These are phyloP conservation scores for Mixornis gularis DNA, from an alignment of 2,113 vertebrate genomes.

Conservation along the genomic window DNA sequence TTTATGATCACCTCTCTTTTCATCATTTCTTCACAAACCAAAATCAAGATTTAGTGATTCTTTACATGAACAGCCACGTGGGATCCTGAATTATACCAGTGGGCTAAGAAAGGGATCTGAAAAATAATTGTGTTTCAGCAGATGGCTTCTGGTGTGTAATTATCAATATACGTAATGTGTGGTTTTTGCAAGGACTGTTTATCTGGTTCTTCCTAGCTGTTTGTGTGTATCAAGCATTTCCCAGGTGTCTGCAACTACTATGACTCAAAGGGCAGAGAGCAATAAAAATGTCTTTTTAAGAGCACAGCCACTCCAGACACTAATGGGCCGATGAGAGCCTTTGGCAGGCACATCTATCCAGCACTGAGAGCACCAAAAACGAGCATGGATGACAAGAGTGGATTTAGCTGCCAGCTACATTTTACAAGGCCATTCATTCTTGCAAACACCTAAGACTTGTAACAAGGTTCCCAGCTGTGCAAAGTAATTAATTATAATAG, in stretches of 20 bases:
- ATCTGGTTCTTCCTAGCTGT: not conserved
- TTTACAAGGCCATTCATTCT: constrained; percentile 42
- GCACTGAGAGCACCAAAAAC: not conserved
- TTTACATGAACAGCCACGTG: not conserved
- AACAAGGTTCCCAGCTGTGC: constrained; percentile 32
- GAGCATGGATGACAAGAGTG: not conserved
- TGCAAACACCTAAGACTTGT: constrained; percentile 39
- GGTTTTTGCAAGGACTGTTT: not conserved
- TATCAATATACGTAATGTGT: not conserved
- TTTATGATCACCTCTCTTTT: not conserved
- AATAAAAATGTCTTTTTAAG: constrained; percentile 52
- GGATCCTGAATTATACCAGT: not conserved
- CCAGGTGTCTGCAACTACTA: not conserved
- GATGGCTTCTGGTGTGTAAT: not conserved
- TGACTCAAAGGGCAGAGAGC: constrained; percentile 27
- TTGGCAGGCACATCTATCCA: constrained; percentile 40
- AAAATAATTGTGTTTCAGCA: not conserved
- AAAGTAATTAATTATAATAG: constrained; percentile 48
- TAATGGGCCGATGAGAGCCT: constrained; percentile 26
- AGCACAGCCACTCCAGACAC: constrained; percentile 21
- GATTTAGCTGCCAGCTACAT: constrained; percentile 35
- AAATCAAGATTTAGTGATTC: not conserved
- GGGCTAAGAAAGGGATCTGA: not conserved
- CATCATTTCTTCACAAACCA: not conserved
- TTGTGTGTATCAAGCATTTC: not conserved